Conservation (phyloP, 2,113 vertebrate genomes). For the Dipodomys spectabilis region DNA sequence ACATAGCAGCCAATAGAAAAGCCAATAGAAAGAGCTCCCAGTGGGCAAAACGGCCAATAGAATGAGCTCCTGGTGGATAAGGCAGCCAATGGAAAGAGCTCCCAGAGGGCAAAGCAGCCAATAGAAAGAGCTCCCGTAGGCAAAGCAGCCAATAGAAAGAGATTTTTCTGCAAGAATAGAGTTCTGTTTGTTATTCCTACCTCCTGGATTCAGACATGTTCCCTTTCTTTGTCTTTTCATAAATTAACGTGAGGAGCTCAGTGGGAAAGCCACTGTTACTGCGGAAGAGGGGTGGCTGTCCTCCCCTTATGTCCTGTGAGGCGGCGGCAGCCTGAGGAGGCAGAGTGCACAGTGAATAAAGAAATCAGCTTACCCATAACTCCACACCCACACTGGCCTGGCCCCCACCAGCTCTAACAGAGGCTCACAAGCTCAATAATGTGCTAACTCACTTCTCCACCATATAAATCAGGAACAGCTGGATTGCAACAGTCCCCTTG, state of each 20-base stretch:
- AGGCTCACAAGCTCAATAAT: conserved; percentile 65
- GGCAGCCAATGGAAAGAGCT: neutral
- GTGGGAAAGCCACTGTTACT: neutral
- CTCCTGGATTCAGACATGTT: too few relatives aligned
- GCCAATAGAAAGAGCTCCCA: neutral
- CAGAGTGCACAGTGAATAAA: conserved; percentile 55
- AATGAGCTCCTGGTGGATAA: neutral
- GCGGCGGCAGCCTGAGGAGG: conserved; percentile 19
- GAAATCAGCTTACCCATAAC: conserved; percentile 50
- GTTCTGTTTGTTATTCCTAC: neutral
- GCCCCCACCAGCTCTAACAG: conserved; percentile 51
- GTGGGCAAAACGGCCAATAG: neutral
- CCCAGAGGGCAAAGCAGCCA: neutral
- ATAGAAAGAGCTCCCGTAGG: neutral
- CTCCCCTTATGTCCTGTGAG: conserved; percentile 17
- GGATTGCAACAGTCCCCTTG: conserved; percentile 28
- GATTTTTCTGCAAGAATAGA: neutral
- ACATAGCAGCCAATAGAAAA: too few relatives aligned
- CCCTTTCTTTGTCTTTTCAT: neutral
- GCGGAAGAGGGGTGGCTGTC: neutral
- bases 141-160: neutral
- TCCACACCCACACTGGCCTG: neutral
- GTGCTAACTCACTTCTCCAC: conserved; percentile 71
- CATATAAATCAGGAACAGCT: conserved; percentile 59
- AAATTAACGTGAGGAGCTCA: neutral